Evolutionary conservation across 2,797 vertebrate genomes (phyloP), one percentile per base, ranked within the genome.

Genomic region (Enoplosus armatus): DNA sequence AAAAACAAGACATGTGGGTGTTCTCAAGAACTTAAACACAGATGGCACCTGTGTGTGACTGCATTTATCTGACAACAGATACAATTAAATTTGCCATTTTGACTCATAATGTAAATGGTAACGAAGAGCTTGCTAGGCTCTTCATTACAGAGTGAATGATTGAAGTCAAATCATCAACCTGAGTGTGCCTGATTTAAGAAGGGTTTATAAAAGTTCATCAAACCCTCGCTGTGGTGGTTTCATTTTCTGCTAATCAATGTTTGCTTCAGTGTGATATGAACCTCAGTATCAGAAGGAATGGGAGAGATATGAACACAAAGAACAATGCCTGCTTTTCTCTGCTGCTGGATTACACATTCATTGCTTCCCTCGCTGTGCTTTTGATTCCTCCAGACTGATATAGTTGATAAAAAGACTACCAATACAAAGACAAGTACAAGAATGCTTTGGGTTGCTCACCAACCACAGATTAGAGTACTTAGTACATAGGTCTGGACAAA

Each of bases 91-190:
- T 22, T 22, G 47, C n/a, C 58, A 20, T 41, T 14, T 20, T 77
- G 81, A 79, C 61, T 79, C 65, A 11, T 33, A 8, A 43, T 48
- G 27, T 39, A 27, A 70, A 75, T n/a, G 15, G 4, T 45, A 79
- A 54, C 35, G 55, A n/a, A 68, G n/a, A 37, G 64, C 47, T 64
- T 50, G 26, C 27, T 14, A 37, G 24, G n/a, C 8, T 51, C 51
- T 54, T 16, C 26, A 8, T 55, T 16, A 29, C 15, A 47, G 47
- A 68, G 29, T 27, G 58, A 58, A 47, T 22, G 27, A 45, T 48
- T 43, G 18, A 70, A 35, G 45, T 69, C 41, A 15, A 56, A 47
- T 11, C 27, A 27, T 41, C 29, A 56, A 50, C 20, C 47, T 62
- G 66, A 71, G 24, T 31, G 54, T 1, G 1, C 9, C 50, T 29